phyloP scores from a whole-genome alignment of 30 jellyfish, hydroid and myxozoan species.

The Rhopilema esculentum region DNA sequence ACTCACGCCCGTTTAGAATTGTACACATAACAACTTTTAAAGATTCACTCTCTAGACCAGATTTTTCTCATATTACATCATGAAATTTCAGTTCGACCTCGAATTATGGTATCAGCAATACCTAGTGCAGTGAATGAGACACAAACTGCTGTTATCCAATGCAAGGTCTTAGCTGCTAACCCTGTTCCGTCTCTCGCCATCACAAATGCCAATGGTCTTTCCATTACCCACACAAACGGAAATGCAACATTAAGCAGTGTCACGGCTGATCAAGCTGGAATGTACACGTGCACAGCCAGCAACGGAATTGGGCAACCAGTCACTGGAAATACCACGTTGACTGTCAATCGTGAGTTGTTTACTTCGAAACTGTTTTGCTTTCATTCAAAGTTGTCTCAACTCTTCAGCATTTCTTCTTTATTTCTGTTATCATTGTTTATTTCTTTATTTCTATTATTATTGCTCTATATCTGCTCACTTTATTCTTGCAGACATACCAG shows the following conservation, averaged over 20 bases:
- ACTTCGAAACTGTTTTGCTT: not conserved
- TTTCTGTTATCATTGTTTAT: too few relatives aligned
- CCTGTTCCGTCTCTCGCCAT: slow-evolving; percentile 28
- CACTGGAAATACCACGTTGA: not conserved
- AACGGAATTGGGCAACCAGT: slow-evolving; percentile 22
- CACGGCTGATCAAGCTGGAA: slow-evolving; percentile 27
- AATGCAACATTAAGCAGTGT: not conserved
- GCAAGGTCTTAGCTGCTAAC: slow-evolving; percentile 18
- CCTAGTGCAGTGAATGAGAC: slow-evolving; percentile 43
- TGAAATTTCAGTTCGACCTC: not conserved
- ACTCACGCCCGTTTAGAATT: too few relatives aligned
- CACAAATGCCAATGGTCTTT: not conserved
- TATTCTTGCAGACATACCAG: slow-evolving; percentile 54
- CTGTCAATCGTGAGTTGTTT: slow-evolving; percentile 1
- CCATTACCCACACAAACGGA: not conserved
- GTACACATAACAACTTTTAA: too few relatives aligned
- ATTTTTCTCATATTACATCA: too few relatives aligned
- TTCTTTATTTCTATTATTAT: too few relatives aligned
- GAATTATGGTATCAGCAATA: not conserved
- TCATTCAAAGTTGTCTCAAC: not conserved
- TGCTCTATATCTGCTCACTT: too few relatives aligned
- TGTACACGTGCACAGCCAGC: slow-evolving; percentile 31
- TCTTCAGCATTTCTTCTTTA: too few relatives aligned
- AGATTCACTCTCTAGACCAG: too few relatives aligned
- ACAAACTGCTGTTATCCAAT: slow-evolving; percentile 1